Evolutionary conservation across 2,113 vertebrate species (phyloP).

Genomic region (Pimephales promelas): DNA sequence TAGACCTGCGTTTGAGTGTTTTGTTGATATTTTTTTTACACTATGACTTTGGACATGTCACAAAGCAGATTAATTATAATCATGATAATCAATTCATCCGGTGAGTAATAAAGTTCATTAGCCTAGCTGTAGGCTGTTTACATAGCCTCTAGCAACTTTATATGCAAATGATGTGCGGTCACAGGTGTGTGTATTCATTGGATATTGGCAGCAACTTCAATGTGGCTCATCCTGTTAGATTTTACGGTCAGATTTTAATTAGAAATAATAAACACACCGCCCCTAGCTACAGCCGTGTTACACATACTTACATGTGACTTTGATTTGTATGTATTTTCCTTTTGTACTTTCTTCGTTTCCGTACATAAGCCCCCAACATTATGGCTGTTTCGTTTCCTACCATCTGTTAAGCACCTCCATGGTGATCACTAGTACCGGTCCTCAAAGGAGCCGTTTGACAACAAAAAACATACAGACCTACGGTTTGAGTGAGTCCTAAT

Average conservation of each 20-base stretch:
- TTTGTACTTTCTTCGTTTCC: not conserved
- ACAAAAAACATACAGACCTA: constrained; percentile 21
- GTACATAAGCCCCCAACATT: not conserved
- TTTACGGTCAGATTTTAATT: not conserved
- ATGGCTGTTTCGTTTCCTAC: not conserved
- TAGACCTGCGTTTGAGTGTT: not conserved
- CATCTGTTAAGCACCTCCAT: constrained; percentile 23
- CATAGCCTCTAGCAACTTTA: not conserved
- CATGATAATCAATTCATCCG: not conserved
- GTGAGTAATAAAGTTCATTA: not conserved
- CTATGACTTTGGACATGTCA: constrained; percentile 5
- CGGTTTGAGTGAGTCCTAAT: not conserved
- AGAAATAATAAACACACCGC: not conserved
- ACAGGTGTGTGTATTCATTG: not conserved
- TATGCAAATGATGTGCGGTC: not conserved
- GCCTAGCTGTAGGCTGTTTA: not conserved
- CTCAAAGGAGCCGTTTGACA: constrained; percentile 31
- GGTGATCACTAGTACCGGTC: not conserved
- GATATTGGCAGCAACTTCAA: not conserved
- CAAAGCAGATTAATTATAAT: not conserved
- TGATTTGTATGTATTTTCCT: constrained; percentile 2
- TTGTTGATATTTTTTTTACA: not conserved
- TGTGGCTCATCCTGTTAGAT: not conserved
- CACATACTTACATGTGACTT: not conserved
- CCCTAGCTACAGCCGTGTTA: not conserved